Percentiles rank a stretch among this genome's conserved stretches.
Conservation (phyloP, 2,888 invertebrate genomes). For the Athripsodes cinereus region DNA sequence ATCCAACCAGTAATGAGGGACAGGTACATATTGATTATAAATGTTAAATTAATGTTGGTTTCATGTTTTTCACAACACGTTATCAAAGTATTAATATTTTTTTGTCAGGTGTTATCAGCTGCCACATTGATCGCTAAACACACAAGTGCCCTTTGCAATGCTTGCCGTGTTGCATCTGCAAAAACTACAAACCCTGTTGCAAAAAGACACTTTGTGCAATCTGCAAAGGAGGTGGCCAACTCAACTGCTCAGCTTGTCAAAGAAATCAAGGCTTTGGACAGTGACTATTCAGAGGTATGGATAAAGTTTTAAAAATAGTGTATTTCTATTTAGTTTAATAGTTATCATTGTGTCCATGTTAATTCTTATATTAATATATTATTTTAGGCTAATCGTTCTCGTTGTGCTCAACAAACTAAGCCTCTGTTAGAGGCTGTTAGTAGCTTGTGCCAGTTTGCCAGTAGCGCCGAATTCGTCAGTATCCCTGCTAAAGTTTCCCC, state of each 20-base stretch:
- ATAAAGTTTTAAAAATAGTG: background rate
- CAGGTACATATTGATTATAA: constrained; percentile 52
- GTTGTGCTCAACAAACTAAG: constrained; percentile 71
- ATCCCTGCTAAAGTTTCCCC: constrained; percentile 87
- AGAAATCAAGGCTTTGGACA: constrained; percentile 86
- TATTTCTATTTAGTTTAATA: background rate
- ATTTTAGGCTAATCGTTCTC: constrained; percentile 55
- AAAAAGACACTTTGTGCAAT: constrained; percentile 94
- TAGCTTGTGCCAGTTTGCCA: constrained; percentile 86
- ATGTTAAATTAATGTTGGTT: background rate
- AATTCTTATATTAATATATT: background rate
- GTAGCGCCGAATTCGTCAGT: constrained; percentile 88
- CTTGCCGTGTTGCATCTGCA: constrained; percentile 88
- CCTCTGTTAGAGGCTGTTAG: constrained; percentile 89
- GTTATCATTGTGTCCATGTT: background rate
- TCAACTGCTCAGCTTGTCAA: constrained; percentile 91
- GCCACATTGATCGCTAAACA: constrained; percentile 94
- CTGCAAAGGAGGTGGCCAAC: constrained; percentile 95
- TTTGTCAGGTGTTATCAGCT: constrained; percentile 69
- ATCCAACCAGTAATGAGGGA: constrained; percentile 67
- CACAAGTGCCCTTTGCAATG: constrained; percentile 91
- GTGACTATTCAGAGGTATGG: constrained; percentile 67
- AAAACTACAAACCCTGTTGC: constrained; percentile 86
- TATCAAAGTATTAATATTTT: background rate
- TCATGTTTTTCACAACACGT: background rate